Conservation (phyloP, 2,113 vertebrate species). For the Arvicanthis niloticus region DNA sequence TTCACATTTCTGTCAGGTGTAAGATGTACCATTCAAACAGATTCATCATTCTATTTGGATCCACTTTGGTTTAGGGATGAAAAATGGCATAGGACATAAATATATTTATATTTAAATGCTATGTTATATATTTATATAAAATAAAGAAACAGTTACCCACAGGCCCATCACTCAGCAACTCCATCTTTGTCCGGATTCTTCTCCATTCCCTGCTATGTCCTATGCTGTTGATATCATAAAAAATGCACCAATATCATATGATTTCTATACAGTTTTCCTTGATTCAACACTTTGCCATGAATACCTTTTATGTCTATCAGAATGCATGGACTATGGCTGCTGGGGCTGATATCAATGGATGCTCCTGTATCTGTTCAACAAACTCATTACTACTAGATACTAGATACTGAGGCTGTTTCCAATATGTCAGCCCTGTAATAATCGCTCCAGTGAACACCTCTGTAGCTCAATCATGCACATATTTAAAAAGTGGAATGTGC, state of each 20-base stretch:
- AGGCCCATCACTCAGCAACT: neutral
- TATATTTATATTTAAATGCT: neutral
- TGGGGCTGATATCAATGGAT: neutral
- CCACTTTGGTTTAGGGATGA: neutral
- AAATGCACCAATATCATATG: neutral
- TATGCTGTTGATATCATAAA: neutral
- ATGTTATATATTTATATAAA: neutral
- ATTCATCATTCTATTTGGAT: neutral
- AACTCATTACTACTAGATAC: neutral
- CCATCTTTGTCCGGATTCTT: neutral
- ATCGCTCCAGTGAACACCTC: neutral
- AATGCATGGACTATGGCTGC: neutral
- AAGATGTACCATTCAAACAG: neutral
- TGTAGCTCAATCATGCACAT: neutral
- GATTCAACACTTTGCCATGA: neutral
- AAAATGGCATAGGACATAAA: neutral
- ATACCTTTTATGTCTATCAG: neutral
- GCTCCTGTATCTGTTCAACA: neutral
- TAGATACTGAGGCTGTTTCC: neutral
- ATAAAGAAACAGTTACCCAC: neutral
- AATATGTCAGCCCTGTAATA: neutral
- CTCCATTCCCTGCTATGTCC: neutral
- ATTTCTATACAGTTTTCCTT: neutral
- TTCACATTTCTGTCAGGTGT: neutral
- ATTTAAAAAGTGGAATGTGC: neutral